Percentiles rank a stretch among this genome's conserved stretches.
Evolutionary conservation across 2,113 vertebrate genomes (phyloP).

Genomic region (Xiphophorus hellerii): DNA sequence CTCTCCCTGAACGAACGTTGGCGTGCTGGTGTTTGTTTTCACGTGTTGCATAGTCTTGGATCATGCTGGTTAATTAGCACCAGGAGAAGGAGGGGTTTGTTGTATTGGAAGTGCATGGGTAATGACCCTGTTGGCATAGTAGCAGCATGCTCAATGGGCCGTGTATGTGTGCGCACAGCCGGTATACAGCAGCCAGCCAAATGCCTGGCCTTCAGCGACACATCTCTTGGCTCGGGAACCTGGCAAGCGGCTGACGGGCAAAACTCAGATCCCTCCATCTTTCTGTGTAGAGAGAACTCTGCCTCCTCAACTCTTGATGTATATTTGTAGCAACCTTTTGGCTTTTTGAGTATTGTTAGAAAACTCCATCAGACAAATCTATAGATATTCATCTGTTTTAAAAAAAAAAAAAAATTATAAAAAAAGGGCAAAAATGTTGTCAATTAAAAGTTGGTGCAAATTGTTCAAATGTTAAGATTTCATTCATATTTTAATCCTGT

Average conservation of each 20-base stretch:
- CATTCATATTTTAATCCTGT: background rate
- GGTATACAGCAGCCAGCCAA: constrained; percentile 61
- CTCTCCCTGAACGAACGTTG: constrained; percentile 26
- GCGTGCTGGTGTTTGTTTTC: constrained; percentile 53
- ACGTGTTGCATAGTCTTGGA: constrained; percentile 52
- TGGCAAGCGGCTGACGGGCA: constrained; percentile 41
- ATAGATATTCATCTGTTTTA: background rate
- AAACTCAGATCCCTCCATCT: constrained; percentile 20
- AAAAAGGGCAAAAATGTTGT: background rate
- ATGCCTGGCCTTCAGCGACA: constrained; percentile 67
- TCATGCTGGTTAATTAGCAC: constrained; percentile 75
- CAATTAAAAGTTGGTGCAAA: background rate
- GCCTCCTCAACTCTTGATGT: background rate
- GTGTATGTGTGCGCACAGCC: constrained; percentile 66
- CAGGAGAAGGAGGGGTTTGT: constrained; percentile 72
- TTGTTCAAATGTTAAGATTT: background rate
- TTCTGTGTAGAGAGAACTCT: background rate
- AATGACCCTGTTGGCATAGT: constrained; percentile 83
- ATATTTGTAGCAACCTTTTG: background rate
- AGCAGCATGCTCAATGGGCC: constrained; percentile 78
- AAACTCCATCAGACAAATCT: background rate
- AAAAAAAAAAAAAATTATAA: background rate
- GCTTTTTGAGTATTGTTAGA: background rate
- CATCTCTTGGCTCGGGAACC: constrained; percentile 64
- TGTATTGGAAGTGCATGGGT: constrained; percentile 77